Conservation (phyloP, 2,113 vertebrate species). For the Amphiprion percula region DNA sequence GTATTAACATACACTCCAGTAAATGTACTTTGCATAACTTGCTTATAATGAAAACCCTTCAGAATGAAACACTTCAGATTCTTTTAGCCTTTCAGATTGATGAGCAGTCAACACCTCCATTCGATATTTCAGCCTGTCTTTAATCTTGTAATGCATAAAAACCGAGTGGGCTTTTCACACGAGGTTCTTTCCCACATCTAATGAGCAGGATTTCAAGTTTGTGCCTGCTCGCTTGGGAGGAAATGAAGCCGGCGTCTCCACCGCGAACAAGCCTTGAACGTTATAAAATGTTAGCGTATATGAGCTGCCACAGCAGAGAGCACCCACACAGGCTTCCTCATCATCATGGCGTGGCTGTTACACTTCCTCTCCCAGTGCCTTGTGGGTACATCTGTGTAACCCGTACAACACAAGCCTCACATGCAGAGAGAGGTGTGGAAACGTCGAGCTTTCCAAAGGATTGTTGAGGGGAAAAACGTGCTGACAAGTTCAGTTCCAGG, state of each 20-base stretch:
- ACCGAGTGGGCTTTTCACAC: slow-evolving; percentile 14
- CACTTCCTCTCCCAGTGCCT: slow-evolving; percentile 67
- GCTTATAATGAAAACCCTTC: background rate
- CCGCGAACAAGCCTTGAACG: slow-evolving; percentile 17
- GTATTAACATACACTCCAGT: background rate
- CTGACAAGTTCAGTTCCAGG: slow-evolving; percentile 68
- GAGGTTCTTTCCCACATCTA: slow-evolving; percentile 32
- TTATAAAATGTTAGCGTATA: slow-evolving; percentile 40
- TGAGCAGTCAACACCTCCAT: background rate
- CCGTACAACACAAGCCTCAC: slow-evolving; percentile 47
- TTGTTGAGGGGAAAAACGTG: slow-evolving; percentile 19
- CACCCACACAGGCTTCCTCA: slow-evolving; percentile 59
- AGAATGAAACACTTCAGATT: background rate
- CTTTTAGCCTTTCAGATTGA: background rate
- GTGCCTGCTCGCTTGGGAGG: slow-evolving; percentile 21
- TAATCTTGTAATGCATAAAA: slow-evolving; percentile 3
- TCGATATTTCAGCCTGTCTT: background rate
- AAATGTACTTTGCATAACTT: background rate
- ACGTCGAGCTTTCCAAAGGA: slow-evolving; percentile 50
- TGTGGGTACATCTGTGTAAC: slow-evolving; percentile 77
- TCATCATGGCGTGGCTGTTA: slow-evolving; percentile 51
- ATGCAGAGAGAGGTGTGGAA: slow-evolving; percentile 57
- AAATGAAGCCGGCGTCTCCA: slow-evolving; percentile 53
- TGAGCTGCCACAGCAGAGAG: slow-evolving; percentile 47
- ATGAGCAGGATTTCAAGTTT: slow-evolving; percentile 21